A percentile compares a stretch with the other conserved stretches of the same genome.
phyloP scores from a whole-genome alignment of 2,113 vertebrate species.

The Sinocyclocheilus rhinocerous region DNA sequence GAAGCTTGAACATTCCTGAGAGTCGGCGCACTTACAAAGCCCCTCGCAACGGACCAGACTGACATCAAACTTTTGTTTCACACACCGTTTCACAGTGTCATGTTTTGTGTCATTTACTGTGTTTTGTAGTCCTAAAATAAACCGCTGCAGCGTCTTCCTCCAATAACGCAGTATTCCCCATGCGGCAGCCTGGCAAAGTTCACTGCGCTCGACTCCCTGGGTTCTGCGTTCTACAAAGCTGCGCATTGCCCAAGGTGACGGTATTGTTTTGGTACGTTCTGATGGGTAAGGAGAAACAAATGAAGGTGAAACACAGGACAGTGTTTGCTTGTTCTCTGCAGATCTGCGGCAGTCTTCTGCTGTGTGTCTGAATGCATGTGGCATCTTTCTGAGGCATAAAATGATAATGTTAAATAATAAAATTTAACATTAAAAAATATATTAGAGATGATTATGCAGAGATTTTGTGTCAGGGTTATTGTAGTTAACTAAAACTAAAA shows the following conservation, averaged over 20 bases:
- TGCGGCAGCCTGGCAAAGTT: conserved; percentile 53
- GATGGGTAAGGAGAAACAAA: conserved; percentile 53
- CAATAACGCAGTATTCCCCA: conserved; percentile 55
- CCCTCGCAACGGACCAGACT: conserved; percentile 43
- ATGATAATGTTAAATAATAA: too few species aligned
- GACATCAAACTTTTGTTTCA: conserved; percentile 43
- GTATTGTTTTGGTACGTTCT: conserved; percentile 61
- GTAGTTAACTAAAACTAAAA: background rate
- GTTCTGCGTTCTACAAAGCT: conserved; percentile 65
- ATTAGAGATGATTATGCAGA: background rate
- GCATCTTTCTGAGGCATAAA: background rate
- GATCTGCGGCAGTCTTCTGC: conserved; percentile 8
- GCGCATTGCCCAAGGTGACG: conserved; percentile 64
- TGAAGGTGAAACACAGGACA: conserved; percentile 51
- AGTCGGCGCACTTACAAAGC: conserved; percentile 47
- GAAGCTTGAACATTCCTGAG: conserved; percentile 53
- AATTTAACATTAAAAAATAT: background rate
- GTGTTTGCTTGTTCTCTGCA: conserved; percentile 20
- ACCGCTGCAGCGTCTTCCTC: conserved; percentile 47
- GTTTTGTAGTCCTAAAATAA: conserved; percentile 51
- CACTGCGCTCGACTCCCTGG: conserved; percentile 55
- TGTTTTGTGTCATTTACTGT: conserved; percentile 40
- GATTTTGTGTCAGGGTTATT: background rate
- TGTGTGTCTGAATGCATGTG: background rate
- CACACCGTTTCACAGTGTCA: conserved; percentile 39